Evolutionary conservation across 2,888 invertebrate genomes (phyloP).

Genomic region (Zele albiditarsus): DNA sequence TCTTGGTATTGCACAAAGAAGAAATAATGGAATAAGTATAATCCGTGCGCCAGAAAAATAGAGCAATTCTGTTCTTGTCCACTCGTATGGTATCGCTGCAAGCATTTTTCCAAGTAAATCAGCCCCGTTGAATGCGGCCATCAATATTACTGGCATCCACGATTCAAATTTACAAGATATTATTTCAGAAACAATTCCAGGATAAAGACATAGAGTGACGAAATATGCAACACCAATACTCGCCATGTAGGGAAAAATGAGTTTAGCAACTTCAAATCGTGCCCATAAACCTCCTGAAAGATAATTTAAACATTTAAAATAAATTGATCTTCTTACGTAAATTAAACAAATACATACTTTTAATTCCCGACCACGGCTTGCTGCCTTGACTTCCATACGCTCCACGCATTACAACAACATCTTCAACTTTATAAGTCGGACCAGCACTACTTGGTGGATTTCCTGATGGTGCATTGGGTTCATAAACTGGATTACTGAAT

Average conservation of each 20-base stretch:
- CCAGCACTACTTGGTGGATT: constrained; percentile 73
- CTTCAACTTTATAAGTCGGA: constrained; percentile 83
- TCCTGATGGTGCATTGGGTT: constrained; percentile 79
- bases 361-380: constrained; percentile 75
- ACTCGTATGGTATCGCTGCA: constrained; percentile 86
- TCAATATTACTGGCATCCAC: constrained; percentile 94
- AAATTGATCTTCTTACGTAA: constrained; percentile 21
- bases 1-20: constrained; percentile 88
- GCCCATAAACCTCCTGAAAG: constrained; percentile 80
- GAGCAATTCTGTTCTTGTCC: constrained; percentile 86
- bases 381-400: constrained; percentile 70
- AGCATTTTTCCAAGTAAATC: constrained; percentile 91
- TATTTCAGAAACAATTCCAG: constrained; percentile 92
- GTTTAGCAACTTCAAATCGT: constrained; percentile 86
- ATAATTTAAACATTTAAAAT: background rate
- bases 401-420: constrained; percentile 80
- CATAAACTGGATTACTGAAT: constrained; percentile 89
- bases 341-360: constrained; percentile 68
- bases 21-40: constrained; percentile 85
- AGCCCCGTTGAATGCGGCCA: constrained; percentile 90
- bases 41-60: constrained; percentile 83
- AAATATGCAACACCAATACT: constrained; percentile 92
- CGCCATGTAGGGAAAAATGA: constrained; percentile 93
- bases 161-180: constrained; percentile 86
- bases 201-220: constrained; percentile 91